phyloP scores from a whole-genome alignment of 2,797 vertebrate species.

The Aphelocoma californica region DNA sequence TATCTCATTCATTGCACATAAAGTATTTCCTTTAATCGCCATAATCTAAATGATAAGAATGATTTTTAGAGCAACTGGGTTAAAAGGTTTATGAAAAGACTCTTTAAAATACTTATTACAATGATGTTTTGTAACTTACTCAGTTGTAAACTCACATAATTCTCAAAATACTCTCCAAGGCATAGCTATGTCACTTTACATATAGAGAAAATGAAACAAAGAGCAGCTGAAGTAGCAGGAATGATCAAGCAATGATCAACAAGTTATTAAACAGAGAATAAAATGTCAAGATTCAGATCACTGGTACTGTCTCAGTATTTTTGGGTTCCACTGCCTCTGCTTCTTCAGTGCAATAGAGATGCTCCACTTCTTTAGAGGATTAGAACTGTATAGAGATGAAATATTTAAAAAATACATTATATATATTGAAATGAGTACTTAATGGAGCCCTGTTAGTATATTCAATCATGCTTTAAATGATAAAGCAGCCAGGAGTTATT shows the following conservation, averaged over 20 bases:
- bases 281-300: background rate
- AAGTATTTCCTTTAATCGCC: slow-evolving; percentile 15
- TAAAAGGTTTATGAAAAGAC: background rate
- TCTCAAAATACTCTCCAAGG: background rate
- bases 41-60: background rate
- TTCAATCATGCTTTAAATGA: slow-evolving; percentile 48
- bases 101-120: background rate
- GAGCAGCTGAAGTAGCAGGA: background rate
- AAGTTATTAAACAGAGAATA: slow-evolving; percentile 24
- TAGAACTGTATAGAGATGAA: background rate
- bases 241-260: background rate
- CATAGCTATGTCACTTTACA: background rate
- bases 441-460: slow-evolving; percentile 43
- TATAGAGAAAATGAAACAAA: background rate
- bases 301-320: background rate
- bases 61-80: background rate
- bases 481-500: slow-evolving; percentile 37
- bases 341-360: background rate
- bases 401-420: slow-evolving; percentile 21
- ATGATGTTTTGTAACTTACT: background rate
- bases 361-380: background rate
- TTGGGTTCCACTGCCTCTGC: background rate
- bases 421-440: slow-evolving; percentile 55
- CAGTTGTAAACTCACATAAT: background rate
- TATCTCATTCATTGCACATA: slow-evolving; percentile 7